Conservation (phyloP, 2,888 invertebrate genomes). For the Pandemis cinnamomeana region DNA sequence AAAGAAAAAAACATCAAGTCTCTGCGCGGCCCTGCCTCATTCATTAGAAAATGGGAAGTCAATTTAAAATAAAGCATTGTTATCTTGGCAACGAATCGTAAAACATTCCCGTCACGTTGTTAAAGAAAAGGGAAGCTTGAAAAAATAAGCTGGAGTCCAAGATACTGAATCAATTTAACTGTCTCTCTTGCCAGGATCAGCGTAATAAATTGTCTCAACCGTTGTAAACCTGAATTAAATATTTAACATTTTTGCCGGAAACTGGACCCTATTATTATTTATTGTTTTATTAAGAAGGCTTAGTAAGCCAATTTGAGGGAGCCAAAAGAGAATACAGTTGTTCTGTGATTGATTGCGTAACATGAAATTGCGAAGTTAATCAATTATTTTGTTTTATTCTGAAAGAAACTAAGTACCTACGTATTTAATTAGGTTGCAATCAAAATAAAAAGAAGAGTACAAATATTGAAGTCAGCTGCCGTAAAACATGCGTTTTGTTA, state of each 20-base stretch:
- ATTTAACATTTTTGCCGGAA: conserved; percentile 33
- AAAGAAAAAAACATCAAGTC: conserved; percentile 9
- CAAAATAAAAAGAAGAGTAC: not conserved
- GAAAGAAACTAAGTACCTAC: not conserved
- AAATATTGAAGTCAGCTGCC: not conserved
- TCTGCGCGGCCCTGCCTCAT: not conserved
- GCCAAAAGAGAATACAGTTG: not conserved
- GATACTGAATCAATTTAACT: conserved; percentile 58
- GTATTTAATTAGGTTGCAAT: not conserved
- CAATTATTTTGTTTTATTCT: not conserved
- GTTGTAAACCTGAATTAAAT: conserved; percentile 43
- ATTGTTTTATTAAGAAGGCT: conserved; percentile 4
- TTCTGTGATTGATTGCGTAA: not conserved
- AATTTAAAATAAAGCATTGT: conserved; percentile 25
- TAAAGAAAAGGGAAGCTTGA: conserved; percentile 46
- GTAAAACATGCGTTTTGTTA: not conserved
- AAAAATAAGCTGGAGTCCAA: conserved; percentile 49
- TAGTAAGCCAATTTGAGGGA: conserved; percentile 4
- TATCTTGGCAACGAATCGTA: conserved; percentile 43
- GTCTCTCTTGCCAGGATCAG: conserved; percentile 54
- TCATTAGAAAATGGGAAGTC: conserved; percentile 22
- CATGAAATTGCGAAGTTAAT: not conserved
- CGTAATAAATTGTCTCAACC: conserved; percentile 54
- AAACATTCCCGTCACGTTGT: conserved; percentile 50
- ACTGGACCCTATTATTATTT: conserved; percentile 11